phyloP scores from a whole-genome alignment of 1,140 invertebrate genomes.

The Bemisia tabaci region DNA sequence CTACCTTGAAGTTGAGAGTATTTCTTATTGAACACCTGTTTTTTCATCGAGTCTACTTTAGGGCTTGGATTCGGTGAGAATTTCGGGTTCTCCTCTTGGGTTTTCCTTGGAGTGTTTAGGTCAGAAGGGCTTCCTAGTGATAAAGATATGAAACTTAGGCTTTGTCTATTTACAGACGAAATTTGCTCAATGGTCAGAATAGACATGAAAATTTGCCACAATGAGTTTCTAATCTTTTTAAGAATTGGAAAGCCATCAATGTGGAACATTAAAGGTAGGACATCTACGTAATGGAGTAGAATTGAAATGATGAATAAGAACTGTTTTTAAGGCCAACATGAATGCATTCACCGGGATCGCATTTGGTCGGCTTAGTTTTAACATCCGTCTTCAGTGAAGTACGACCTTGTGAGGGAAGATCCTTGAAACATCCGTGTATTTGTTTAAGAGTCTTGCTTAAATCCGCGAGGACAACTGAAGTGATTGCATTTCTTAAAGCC shows the following conservation, averaged over 20 bases:
- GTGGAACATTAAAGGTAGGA: conserved; percentile 15
- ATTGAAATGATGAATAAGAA: background rate
- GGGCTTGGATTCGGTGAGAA: no score
- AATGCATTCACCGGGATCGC: background rate
- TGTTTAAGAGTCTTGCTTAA: no score
- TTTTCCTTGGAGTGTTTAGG: no score
- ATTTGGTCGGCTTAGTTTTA: background rate
- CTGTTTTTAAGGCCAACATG: background rate
- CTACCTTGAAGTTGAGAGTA: no score
- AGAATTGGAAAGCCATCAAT: conserved; percentile 21
- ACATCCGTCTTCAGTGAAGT: conserved; percentile 2
- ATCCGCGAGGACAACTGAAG: background rate
- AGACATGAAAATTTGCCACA: conserved; percentile 22
- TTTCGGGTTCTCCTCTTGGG: no score
- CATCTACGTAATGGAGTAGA: background rate
- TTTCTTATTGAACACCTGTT: no score
- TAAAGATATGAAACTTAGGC: no score
- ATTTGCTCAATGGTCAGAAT: background rate
- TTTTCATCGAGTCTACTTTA: no score
- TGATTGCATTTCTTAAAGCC: conserved; percentile 5
- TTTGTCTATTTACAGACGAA: no score
- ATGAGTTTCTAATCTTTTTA: conserved; percentile 20
- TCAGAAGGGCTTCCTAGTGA: no score
- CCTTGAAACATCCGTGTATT: no score
- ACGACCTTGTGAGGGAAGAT: conserved; percentile 6